phyloP scores from a whole-genome alignment of 2,797 vertebrate genomes.

The Ctenosaura bakeri region DNA sequence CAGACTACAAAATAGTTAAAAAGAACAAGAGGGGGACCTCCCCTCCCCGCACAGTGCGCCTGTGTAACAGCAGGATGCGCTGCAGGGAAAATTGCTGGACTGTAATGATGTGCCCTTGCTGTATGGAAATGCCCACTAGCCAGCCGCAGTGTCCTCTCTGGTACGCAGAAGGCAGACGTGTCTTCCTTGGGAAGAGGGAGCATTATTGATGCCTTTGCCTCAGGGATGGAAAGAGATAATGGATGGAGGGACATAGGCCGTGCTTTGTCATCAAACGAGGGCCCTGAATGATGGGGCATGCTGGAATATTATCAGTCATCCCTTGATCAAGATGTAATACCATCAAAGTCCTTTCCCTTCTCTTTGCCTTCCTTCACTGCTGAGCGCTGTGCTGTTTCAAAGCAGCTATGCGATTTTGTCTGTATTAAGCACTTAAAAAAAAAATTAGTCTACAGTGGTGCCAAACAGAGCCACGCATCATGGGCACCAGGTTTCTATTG shows the following conservation, averaged over 20 bases:
- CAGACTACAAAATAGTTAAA: conserved; percentile 74
- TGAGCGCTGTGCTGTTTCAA: not conserved
- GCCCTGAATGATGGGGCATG: conserved; percentile 93
- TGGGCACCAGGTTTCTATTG: not conserved
- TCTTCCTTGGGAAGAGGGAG: conserved; percentile 78
- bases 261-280: conserved; percentile 97
- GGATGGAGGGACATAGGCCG: conserved; percentile 85
- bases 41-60: not conserved
- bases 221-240: conserved; percentile 89
- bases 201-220: conserved; percentile 97
- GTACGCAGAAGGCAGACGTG: conserved; percentile 64
- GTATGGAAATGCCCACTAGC: conserved; percentile 85
- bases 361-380: conserved; percentile 54
- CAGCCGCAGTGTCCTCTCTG: conserved; percentile 77
- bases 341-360: conserved; percentile 68
- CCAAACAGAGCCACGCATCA: too few species aligned
- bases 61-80: conserved; percentile 62
- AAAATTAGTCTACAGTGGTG: not conserved
- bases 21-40: not conserved
- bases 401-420: not conserved
- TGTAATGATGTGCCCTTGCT: conserved; percentile 80
- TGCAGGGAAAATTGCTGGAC: conserved; percentile 79
- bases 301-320: conserved; percentile 96
- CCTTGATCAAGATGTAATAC: conserved; percentile 98
- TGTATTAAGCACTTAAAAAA: not conserved